Conservation (phyloP, 2,888 invertebrate genomes). For the Holacanthella duospinosa region DNA sequence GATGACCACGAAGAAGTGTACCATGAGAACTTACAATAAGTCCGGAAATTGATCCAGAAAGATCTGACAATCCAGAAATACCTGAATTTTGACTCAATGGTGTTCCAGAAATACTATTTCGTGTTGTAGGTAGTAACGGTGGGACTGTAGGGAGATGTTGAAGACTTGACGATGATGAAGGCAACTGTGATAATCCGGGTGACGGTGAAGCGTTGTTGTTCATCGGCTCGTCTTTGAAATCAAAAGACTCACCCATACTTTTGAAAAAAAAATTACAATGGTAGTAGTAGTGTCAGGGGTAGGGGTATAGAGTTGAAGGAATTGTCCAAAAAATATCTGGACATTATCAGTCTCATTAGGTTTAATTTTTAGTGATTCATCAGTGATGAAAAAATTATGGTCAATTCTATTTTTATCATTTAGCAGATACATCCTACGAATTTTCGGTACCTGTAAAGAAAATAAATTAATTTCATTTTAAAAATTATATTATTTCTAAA, state of each 20-base stretch:
- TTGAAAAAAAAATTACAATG: no score
- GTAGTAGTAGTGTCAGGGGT: no score
- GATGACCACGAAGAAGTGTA: conserved; percentile 17
- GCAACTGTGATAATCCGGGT: conserved; percentile 30
- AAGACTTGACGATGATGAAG: conserved; percentile 14
- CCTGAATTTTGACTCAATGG: conserved; percentile 17
- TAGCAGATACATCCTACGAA: no score
- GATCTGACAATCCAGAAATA: conserved; percentile 6
- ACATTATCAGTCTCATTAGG: no score
- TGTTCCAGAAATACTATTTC: conserved; percentile 16
- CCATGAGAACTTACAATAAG: conserved; percentile 14
- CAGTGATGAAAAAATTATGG: no score
- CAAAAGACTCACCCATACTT: background rate
- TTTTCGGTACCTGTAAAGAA: no score
- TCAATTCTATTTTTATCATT: no score
- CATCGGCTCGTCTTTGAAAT: conserved; percentile 25
- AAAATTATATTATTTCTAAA: no score
- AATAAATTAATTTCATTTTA: no score
- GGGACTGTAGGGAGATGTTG: conserved; percentile 15
- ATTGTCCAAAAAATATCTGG: no score
- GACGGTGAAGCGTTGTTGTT: conserved; percentile 36
- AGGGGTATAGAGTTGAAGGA: no score
- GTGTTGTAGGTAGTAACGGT: conserved; percentile 16
- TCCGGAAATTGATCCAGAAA: conserved; percentile 18
- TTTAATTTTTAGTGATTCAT: no score